Conservation (phyloP, 2,888 invertebrate species). For the Parasteatoda lunata region DNA sequence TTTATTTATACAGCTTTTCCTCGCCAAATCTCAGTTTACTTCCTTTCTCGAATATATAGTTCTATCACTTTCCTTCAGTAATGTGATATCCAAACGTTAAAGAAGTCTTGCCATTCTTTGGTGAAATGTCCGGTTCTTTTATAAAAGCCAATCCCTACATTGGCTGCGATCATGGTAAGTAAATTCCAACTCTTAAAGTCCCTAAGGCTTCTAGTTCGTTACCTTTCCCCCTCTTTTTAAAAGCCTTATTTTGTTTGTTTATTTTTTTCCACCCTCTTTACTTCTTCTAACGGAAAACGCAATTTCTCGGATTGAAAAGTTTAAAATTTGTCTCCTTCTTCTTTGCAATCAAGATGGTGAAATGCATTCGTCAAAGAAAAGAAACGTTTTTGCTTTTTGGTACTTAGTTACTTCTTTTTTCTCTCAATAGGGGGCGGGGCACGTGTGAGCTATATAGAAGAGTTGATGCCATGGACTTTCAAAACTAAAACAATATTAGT, state of each 20-base stretch:
- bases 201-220: conserved; percentile 62
- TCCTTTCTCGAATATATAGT: neutral
- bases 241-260: conserved; percentile 54
- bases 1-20: neutral
- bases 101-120: conserved; percentile 36
- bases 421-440: conserved; percentile 20
- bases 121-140: conserved; percentile 48
- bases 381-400: conserved; percentile 19
- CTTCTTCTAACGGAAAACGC: conserved; percentile 47
- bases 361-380: conserved; percentile 64
- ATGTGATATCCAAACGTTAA: conserved; percentile 52
- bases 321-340: conserved; percentile 64
- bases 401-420: conserved; percentile 29
- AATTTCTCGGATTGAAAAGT: conserved; percentile 67
- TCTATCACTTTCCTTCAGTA: conserved; percentile 4
- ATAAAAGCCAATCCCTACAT: conserved; percentile 31
- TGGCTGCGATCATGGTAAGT: conserved; percentile 61
- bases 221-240: conserved; percentile 57
- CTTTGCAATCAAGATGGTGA: conserved; percentile 55
- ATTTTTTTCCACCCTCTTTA: conserved; percentile 37
- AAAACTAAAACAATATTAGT: conserved; percentile 67
- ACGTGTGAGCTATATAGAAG: conserved; percentile 54
- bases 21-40: conserved; percentile 6
- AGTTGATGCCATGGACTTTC: conserved; percentile 8
- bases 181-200: conserved; percentile 55